Conservation (phyloP, 2,797 vertebrate species). For the Myotis vivesi region DNA sequence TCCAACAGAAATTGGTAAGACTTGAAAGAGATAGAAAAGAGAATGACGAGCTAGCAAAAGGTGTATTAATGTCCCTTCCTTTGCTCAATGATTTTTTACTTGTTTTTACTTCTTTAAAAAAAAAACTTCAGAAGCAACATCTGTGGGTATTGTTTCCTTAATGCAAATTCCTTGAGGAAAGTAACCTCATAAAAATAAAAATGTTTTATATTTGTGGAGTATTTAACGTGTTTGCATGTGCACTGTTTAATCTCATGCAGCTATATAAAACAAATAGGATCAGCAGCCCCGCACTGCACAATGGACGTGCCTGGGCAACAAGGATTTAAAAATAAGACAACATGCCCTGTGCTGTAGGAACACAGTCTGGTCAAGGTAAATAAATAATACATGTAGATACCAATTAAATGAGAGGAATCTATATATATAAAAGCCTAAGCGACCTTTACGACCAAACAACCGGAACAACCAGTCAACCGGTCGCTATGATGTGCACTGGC, state of each 20-base stretch:
- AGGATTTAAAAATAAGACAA: slow-evolving; percentile 23
- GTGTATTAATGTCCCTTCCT: background rate
- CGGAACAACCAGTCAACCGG: rapidly evolving
- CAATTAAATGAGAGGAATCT: background rate
- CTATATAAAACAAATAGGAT: background rate
- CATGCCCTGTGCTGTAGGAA: background rate
- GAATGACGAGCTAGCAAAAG: background rate
- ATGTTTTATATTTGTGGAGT: background rate
- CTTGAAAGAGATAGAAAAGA: background rate
- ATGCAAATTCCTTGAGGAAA: slow-evolving; percentile 20
- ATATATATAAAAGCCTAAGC: too few species aligned
- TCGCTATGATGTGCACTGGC: too few species aligned
- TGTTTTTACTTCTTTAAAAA: slow-evolving; percentile 13
- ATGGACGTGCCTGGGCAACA: background rate
- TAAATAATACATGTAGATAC: background rate
- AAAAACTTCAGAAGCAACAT: background rate
- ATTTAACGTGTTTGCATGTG: background rate
- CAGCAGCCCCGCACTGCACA: background rate
- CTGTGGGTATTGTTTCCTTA: background rate
- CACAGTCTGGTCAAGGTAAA: background rate
- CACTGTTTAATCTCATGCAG: background rate
- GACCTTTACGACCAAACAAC: too few species aligned
- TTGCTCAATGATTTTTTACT: background rate
- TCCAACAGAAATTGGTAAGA: slow-evolving; percentile 2
- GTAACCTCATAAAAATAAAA: slow-evolving; percentile 15